phyloP scores from a whole-genome alignment of 2,797 vertebrate species.

The Gorsachius magnificus region DNA sequence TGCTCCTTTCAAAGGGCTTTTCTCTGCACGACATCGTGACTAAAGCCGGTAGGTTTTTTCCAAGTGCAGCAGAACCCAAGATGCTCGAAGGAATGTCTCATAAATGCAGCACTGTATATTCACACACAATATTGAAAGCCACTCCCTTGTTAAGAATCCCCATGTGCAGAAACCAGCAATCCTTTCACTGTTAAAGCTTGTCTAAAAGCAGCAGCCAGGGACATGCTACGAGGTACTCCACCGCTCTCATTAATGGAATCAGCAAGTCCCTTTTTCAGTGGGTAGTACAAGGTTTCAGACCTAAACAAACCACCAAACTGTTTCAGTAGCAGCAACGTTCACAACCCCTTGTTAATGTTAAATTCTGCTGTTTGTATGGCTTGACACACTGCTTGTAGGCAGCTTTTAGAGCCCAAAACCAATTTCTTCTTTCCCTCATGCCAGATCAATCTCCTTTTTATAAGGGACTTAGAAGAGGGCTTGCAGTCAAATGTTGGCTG shows the following conservation, averaged over 20 bases:
- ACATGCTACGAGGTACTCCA: background rate
- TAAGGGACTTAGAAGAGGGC: background rate
- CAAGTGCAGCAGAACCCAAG: background rate
- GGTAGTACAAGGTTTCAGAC: background rate
- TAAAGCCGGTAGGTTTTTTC: background rate
- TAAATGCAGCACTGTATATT: background rate
- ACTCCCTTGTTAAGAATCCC: background rate
- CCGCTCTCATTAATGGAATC: background rate
- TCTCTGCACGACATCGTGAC: background rate
- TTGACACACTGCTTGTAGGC: background rate
- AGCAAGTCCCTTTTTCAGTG: background rate
- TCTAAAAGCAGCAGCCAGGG: background rate
- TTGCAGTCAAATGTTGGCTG: conserved; percentile 3
- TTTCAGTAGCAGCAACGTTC: background rate
- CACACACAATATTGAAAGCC: background rate
- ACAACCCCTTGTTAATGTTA: background rate
- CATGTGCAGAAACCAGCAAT: background rate
- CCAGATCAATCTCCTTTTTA: conserved; percentile 29
- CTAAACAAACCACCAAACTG: background rate
- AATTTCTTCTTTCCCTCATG: background rate
- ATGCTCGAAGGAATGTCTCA: background rate
- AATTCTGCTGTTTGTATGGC: background rate
- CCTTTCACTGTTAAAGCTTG: background rate
- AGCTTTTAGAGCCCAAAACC: conserved; percentile 7
- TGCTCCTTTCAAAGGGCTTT: background rate